These are phyloP conservation scores for Cottus gobio DNA, from an alignment of 2,113 vertebrate species.

Conservation along the genomic window DNA sequence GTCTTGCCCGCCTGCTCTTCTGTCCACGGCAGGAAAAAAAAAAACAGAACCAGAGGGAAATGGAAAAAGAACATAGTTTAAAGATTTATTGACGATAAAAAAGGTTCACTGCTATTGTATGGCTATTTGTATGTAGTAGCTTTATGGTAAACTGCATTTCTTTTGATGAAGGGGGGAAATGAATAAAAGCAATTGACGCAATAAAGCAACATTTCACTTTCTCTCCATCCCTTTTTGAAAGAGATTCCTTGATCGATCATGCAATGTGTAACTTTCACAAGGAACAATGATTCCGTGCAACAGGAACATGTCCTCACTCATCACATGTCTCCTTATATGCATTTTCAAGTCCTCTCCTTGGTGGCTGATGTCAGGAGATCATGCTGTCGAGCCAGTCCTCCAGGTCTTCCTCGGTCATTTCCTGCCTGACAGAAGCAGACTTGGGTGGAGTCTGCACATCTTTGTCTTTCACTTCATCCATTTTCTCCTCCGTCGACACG, in stretches of 20 bases:
- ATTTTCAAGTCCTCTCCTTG: not conserved
- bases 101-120: slow-evolving; percentile 78
- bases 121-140: slow-evolving; percentile 89
- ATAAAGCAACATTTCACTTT: slow-evolving; percentile 80
- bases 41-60: slow-evolving; percentile 23
- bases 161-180: slow-evolving; percentile 79
- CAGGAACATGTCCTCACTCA: slow-evolving; percentile 40
- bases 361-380: slow-evolving; percentile 85
- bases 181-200: slow-evolving; percentile 92
- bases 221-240: not conserved
- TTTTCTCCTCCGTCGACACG: slow-evolving; percentile 17
- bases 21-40: slow-evolving; percentile 45
- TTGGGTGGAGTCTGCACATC: slow-evolving; percentile 13
- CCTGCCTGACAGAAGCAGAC: slow-evolving; percentile 53
- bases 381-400: slow-evolving; percentile 98
- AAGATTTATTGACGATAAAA: slow-evolving; percentile 70
- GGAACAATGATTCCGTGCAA: slow-evolving; percentile 40
- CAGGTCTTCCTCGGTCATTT: slow-evolving; percentile 91
- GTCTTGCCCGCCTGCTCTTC: slow-evolving; percentile 66
- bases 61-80: slow-evolving; percentile 54
- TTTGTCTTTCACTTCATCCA: slow-evolving; percentile 29
- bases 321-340: not conserved
- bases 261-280: not conserved
- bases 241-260: not conserved
- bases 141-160: slow-evolving; percentile 82